Conservation (phyloP, 2,797 vertebrate genomes). For the Podarcis lilfordi region DNA sequence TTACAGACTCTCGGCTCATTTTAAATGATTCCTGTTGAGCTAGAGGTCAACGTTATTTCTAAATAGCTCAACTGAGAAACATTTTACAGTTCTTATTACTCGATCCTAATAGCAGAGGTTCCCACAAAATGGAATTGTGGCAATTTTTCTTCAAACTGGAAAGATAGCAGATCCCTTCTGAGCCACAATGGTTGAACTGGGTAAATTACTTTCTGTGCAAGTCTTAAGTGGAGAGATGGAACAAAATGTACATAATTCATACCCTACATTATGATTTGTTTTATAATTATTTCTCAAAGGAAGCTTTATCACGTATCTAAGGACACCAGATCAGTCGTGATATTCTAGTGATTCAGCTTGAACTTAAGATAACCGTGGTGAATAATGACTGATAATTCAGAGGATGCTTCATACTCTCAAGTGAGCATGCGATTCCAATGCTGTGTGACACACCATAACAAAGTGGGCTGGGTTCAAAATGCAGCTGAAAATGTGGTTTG, state of each 20-base stretch:
- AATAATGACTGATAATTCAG: slow-evolving; percentile 3
- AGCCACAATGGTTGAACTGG: slow-evolving; percentile 31
- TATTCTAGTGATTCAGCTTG: not conserved
- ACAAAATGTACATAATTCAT: slow-evolving; percentile 19
- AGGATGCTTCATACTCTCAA: not conserved
- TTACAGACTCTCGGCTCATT: slow-evolving; percentile 21
- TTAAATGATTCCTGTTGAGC: not conserved
- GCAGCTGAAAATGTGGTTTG: not conserved
- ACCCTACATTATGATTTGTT: not conserved
- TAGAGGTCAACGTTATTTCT: slow-evolving; percentile 25
- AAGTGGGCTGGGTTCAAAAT: not conserved
- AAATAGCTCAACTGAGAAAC: slow-evolving; percentile 10
- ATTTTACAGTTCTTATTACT: fast-evolving
- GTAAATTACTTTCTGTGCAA: slow-evolving; percentile 30
- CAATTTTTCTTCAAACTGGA: slow-evolving; percentile 25
- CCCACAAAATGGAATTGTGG: not conserved
- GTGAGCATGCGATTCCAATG: not conserved
- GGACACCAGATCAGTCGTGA: not conserved
- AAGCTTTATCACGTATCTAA: not conserved
- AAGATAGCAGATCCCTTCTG: slow-evolving; percentile 17
- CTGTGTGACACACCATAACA: not conserved
- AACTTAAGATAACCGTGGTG: not conserved
- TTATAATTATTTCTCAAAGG: not conserved
- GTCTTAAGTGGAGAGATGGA: slow-evolving; percentile 3
- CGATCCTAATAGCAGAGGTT: not conserved